These are phyloP conservation scores for Boulengeromyrus knoepffleri DNA, from an alignment of 2,113 vertebrate species.

Conservation along the genomic window DNA sequence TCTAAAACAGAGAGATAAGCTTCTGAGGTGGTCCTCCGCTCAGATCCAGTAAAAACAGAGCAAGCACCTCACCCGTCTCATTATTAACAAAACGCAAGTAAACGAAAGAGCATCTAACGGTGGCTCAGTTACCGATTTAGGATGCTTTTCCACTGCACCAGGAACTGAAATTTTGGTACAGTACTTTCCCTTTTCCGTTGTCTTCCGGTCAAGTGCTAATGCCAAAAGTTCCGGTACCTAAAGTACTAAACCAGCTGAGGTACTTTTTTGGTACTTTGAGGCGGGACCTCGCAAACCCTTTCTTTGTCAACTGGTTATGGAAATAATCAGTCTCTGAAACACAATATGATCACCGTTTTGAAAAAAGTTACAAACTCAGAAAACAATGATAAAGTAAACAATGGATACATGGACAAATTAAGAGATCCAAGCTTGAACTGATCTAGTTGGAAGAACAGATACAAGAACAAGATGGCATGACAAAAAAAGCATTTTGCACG, in stretches of 20 bases:
- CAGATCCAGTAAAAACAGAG: not conserved
- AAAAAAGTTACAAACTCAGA: not conserved
- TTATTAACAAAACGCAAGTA: not conserved
- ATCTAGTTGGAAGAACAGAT: not conserved
- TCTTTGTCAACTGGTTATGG: not conserved
- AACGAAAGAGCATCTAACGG: not conserved
- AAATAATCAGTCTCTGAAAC: not conserved
- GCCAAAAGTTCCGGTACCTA: not conserved
- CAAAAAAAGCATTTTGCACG: not conserved
- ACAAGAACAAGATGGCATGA: not conserved
- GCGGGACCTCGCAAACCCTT: not conserved
- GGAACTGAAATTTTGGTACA: not conserved
- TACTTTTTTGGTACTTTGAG: not conserved
- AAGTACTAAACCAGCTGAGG: not conserved
- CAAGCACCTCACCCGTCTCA: not conserved
- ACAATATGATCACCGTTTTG: not conserved
- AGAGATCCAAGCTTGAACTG: not conserved
- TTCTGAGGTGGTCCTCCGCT: not conserved
- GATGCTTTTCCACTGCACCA: not conserved
- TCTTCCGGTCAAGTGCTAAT: not conserved
- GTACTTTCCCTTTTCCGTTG: not conserved
- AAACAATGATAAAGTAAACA: not conserved
- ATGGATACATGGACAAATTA: not conserved
- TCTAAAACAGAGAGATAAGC: not conserved
- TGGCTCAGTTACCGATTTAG: not conserved